phyloP scores from a whole-genome alignment of 2,113 vertebrate species.

The Nematolebias whitei region DNA sequence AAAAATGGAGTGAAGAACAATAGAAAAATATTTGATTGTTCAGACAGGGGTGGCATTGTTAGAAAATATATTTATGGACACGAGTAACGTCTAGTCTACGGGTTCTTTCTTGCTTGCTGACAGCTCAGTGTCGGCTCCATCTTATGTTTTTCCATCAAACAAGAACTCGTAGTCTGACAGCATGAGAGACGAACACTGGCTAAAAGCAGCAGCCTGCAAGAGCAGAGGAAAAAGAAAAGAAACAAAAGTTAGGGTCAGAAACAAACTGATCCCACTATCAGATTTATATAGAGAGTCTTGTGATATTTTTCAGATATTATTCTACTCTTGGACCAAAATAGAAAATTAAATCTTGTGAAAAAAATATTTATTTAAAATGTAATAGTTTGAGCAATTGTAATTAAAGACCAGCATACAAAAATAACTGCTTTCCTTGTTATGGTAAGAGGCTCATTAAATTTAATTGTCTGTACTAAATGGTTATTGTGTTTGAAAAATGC shows the following conservation, averaged over 20 bases:
- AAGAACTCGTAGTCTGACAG: conserved; percentile 8
- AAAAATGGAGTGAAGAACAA: neutral
- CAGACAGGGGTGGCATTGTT: neutral
- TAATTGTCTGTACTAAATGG: no score
- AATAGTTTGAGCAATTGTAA: neutral
- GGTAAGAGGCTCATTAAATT: no score
- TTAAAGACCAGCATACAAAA: neutral
- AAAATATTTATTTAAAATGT: neutral
- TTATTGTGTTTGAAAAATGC: neutral
- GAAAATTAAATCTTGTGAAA: neutral
- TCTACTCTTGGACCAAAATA: neutral
- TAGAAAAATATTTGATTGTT: neutral
- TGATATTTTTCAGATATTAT: neutral
- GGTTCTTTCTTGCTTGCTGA: conserved; percentile 17
- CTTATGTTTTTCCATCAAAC: conserved; percentile 12
- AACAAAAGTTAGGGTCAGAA: neutral
- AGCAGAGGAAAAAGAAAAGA: no score
- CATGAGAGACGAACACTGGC: conserved; percentile 4
- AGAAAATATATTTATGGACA: neutral
- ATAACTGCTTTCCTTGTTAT: no score
- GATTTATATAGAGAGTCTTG: no score
- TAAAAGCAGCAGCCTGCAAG: no score
- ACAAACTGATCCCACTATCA: no score
- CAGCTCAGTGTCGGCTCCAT: conserved; percentile 28
- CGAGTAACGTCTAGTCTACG: conserved; percentile 1